Conservation (phyloP, 1,140 invertebrate genomes). For the Dendrolimus punctatus region DNA sequence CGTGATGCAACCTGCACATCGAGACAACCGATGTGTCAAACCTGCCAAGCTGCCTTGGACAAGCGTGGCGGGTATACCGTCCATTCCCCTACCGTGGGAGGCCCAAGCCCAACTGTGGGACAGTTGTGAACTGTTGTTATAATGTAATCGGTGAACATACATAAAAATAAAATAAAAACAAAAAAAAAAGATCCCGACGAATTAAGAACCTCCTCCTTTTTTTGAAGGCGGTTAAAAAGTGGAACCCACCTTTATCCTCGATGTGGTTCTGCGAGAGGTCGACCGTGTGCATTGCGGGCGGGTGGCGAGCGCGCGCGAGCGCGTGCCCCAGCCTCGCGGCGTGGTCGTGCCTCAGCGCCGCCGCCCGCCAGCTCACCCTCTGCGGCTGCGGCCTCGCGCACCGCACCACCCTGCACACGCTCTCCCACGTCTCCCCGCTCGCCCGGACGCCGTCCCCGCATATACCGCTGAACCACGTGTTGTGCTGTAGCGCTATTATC, state of each 20-base stretch:
- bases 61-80: too few species aligned
- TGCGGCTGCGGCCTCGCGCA: constrained; percentile 54
- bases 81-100: too few species aligned
- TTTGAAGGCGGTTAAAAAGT: too few species aligned
- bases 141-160: too few species aligned
- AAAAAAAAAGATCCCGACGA: too few species aligned
- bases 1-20: too few species aligned
- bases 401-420: constrained; percentile 48
- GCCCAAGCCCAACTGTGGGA: too few species aligned
- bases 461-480: constrained; percentile 90
- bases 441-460: constrained; percentile 70
- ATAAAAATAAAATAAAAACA: too few species aligned
- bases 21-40: too few species aligned
- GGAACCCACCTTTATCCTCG: constrained; percentile 88
- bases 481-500: constrained; percentile 93
- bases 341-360: constrained; percentile 79
- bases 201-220: too few species aligned
- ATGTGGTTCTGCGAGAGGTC: constrained; percentile 93
- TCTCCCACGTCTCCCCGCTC: constrained; percentile 55
- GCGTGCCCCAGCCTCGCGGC: constrained; percentile 90
- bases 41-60: too few species aligned
- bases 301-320: constrained; percentile 81
- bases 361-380: constrained; percentile 53
- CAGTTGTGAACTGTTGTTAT: too few species aligned
- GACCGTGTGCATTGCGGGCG: constrained; percentile 88